phyloP scores from a whole-genome alignment of 2,797 vertebrate species.

The Eptatretus atami region DNA sequence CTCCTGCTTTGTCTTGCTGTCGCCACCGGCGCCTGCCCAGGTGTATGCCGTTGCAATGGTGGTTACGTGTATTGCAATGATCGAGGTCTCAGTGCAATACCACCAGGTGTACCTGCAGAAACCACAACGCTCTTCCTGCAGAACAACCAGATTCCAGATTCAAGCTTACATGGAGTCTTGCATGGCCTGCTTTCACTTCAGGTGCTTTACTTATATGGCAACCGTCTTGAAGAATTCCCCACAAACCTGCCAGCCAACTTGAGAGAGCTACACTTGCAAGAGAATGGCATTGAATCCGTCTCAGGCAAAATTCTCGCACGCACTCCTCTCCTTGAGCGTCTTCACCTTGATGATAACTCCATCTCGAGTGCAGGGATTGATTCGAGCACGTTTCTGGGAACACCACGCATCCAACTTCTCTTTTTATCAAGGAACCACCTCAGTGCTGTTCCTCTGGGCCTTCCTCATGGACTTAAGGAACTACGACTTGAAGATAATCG shows the following conservation, averaged over 20 bases:
- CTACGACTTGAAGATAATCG: constrained; percentile 95
- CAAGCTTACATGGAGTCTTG: constrained; percentile 69
- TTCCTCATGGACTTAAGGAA: constrained; percentile 90
- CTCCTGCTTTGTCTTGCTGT: constrained; percentile 1
- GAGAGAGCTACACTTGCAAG: constrained; percentile 92
- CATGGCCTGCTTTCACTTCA: constrained; percentile 52
- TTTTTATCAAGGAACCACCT: constrained; percentile 96
- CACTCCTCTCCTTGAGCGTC: constrained; percentile 83
- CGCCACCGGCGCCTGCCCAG: constrained; percentile 54
- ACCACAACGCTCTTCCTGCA: constrained; percentile 95
- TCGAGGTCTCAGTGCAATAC: constrained; percentile 82
- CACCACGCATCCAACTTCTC: constrained; percentile 63
- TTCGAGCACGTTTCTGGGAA: constrained; percentile 84
- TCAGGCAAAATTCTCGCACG: constrained; percentile 67
- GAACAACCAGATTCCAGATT: constrained; percentile 97
- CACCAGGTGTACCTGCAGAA: constrained; percentile 60
- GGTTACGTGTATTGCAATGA: constrained; percentile 99
- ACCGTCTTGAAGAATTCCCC: constrained; percentile 94
- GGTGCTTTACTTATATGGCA: constrained; percentile 93
- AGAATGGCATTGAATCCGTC: constrained; percentile 93
- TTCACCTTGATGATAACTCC: constrained; percentile 96
- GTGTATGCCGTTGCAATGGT: constrained; percentile 62
- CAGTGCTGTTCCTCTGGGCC: constrained; percentile 73
- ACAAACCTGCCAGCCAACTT: constrained; percentile 73
- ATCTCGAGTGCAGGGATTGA: constrained; percentile 96